Percentiles rank a stretch among this genome's conserved stretches.
phyloP scores from a whole-genome alignment of 1,140 invertebrate species.

The Heliconius congener region DNA sequence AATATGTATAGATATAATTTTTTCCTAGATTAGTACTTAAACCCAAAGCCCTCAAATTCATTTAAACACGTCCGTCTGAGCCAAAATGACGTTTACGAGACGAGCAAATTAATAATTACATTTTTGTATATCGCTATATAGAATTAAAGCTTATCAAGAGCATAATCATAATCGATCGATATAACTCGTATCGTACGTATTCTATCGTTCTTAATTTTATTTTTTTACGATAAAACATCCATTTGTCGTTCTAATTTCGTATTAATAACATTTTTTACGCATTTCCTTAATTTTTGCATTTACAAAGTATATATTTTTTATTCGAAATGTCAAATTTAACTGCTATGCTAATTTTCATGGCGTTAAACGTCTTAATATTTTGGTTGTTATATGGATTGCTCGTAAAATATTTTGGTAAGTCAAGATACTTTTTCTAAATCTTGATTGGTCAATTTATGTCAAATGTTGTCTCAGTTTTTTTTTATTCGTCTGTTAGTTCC shows the following conservation, averaged over 20 bases:
- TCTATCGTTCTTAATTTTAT: conserved; percentile 42
- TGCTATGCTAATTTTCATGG: conserved; percentile 57
- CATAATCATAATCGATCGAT: conserved; percentile 41
- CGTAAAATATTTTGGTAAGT: conserved; percentile 60
- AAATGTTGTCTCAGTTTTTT: too few species aligned
- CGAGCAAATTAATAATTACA: background rate
- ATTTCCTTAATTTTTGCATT: background rate
- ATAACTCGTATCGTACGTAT: conserved; percentile 39
- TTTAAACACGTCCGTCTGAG: too few species aligned
- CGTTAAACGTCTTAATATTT: conserved; percentile 58
- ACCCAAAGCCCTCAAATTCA: background rate
- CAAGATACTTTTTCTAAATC: background rate
- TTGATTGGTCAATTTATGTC: too few species aligned
- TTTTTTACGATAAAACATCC: conserved; percentile 45
- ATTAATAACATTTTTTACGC: conserved; percentile 26
- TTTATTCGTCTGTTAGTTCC: too few species aligned
- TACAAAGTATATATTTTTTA: background rate
- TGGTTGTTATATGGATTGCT: conserved; percentile 61
- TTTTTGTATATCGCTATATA: background rate
- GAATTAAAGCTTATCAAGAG: background rate
- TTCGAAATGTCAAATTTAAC: conserved; percentile 50
- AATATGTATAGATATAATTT: too few species aligned
- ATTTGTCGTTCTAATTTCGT: conserved; percentile 42
- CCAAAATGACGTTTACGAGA: too few species aligned
- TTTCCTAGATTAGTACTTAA: background rate